Base-by-base conservation (phyloP, 2,797 vertebrate genomes). In the Onychomys torridus region DNA sequence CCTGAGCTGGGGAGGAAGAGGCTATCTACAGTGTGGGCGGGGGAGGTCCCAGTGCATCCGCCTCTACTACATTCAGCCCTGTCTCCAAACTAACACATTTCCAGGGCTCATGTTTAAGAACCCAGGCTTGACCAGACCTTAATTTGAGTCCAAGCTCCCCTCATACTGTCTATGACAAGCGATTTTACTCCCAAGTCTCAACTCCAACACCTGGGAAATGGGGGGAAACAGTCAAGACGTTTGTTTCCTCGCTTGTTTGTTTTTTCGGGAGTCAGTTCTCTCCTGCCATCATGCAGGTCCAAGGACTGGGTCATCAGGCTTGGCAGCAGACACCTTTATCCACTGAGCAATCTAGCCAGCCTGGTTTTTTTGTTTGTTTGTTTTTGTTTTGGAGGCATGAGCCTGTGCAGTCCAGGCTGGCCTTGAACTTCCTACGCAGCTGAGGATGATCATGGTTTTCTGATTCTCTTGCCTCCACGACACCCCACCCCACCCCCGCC, bases 81-180 rank as follows among this genome's bases (percentile, higher is more conserved):
- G 27, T 34, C 37, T 55, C 83, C 16, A 43, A 14, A 76, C 11
- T n/a, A 37, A 57, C 73, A 59, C 4, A 6, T 25, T 40, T 32
- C 32, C 67, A 59, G 34, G 32, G 23, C n/a, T 23, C 6, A 0
- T 27, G 32, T 49, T 34, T 25, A 59, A 59, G 21, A 23, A 59
- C 19, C 7, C 57, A 59, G 57, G 21, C 25, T 49, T 34, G 37
- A 25, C 57, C 57, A 67, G 10, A 57, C 13, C 76, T 32, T 34
- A 23, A 25, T 32, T 63, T 55, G 61, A 82, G 43, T 5, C 57
- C 94, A 96, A 89, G 92, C 95, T 96, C 76, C 95, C 73, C 59
- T 49, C 81, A 94, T 12, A 96, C 93, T 29, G 7, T 46, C 67
- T 34, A 34, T 13, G 34, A 19, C 34, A 21, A 46, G 13, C 23